Conservation (phyloP, 2,888 invertebrate genomes). For the Eristalinus aeneus region DNA sequence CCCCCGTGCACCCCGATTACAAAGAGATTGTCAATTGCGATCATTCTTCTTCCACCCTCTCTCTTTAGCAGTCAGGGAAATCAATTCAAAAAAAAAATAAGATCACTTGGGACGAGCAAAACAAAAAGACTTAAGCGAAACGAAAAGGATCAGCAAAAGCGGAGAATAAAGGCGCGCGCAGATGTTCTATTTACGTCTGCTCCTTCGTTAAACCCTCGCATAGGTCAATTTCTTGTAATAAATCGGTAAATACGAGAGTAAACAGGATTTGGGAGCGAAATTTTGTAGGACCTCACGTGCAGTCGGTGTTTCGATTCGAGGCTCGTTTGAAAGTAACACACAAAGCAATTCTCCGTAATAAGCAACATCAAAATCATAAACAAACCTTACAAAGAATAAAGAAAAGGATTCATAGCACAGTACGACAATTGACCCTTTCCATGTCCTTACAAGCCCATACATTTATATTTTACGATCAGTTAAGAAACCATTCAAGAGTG, state of each 20-base stretch:
- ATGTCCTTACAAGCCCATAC: conserved; percentile 70
- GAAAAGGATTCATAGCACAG: conserved; percentile 50
- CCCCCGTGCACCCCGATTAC: neutral
- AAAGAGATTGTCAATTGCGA: conserved; percentile 31
- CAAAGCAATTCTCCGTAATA: conserved; percentile 20
- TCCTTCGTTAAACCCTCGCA: neutral
- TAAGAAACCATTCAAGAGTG: conserved; percentile 55
- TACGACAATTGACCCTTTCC: conserved; percentile 69
- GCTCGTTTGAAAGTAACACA: neutral
- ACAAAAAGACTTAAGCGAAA: neutral
- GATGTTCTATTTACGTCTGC: conserved; percentile 42
- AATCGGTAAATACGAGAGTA: conserved; percentile 27
- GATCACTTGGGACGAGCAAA: neutral
- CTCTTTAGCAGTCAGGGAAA: conserved; percentile 1
- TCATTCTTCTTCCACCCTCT: conserved; percentile 56
- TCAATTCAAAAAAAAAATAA: conserved; percentile 13
- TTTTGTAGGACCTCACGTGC: neutral
- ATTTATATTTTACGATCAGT: conserved; percentile 68
- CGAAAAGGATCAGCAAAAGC: conserved; percentile 40
- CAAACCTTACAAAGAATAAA: conserved; percentile 21
- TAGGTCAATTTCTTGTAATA: conserved; percentile 37
- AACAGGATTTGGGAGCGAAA: conserved; percentile 33
- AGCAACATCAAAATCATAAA: conserved; percentile 22
- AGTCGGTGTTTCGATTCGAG: neutral
- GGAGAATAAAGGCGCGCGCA: conserved; percentile 56